A percentile compares a stretch with the other conserved stretches of the same genome.
Evolutionary conservation across 2,888 invertebrate genomes (phyloP).

Genomic region (Autographa pulchrina): DNA sequence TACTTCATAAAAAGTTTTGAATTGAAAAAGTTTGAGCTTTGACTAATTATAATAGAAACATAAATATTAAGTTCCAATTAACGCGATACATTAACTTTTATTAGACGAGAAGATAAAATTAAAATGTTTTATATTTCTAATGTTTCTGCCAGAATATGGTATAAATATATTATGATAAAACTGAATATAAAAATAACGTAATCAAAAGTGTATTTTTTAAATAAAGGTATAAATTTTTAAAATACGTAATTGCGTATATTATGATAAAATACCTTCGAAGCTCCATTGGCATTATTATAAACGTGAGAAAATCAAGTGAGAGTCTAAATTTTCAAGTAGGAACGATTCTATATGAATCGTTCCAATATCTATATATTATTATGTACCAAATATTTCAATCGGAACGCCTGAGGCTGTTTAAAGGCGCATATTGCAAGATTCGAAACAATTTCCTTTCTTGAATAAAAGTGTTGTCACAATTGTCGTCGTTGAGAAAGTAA

Average conservation of each 20-base stretch:
- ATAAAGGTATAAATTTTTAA: too few relatives aligned
- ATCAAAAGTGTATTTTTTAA: too few relatives aligned
- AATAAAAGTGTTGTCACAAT: background rate
- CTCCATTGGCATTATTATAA: too few relatives aligned
- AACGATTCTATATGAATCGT: too few relatives aligned
- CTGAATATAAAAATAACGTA: too few relatives aligned
- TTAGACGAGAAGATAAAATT: background rate
- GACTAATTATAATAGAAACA: conserved; percentile 12
- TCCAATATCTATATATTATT: background rate
- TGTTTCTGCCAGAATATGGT: too few relatives aligned
- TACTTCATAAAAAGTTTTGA: conserved; percentile 29
- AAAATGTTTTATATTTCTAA: background rate
- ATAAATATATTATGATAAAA: too few relatives aligned
- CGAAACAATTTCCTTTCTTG: background rate
- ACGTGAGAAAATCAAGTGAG: too few relatives aligned
- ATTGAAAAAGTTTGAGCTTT: conserved; percentile 22
- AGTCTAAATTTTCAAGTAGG: too few relatives aligned
- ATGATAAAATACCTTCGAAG: too few relatives aligned
- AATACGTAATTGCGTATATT: too few relatives aligned
- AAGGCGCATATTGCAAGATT: background rate
- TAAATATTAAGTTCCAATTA: conserved; percentile 8
- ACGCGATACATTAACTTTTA: conserved; percentile 6
- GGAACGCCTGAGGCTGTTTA: background rate
- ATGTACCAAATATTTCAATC: background rate
- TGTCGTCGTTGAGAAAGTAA: background rate